phyloP scores from a whole-genome alignment of 2,888 invertebrate genomes.

The Myathropa florea region DNA sequence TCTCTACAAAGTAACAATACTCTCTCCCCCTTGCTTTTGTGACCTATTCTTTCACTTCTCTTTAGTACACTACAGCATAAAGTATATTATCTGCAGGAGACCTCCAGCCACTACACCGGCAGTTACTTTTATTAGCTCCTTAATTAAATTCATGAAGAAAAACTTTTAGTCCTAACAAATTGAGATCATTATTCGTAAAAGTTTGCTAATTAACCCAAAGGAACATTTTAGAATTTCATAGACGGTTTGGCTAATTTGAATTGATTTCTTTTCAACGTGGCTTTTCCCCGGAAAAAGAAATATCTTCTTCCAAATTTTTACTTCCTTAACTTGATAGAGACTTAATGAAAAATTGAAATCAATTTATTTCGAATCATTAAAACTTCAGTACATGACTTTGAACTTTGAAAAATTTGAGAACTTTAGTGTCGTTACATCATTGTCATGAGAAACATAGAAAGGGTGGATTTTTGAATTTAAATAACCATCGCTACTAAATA shows the following conservation, averaged over 20 bases:
- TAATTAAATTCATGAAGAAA: conserved; percentile 12
- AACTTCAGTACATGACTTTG: neutral
- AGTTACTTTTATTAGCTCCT: neutral
- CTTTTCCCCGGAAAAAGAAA: neutral
- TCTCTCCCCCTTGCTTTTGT: neutral
- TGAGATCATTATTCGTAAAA: conserved; percentile 10
- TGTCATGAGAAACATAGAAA: too few species aligned
- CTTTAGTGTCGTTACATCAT: too few species aligned
- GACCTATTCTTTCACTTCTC: neutral
- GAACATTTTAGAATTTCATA: neutral
- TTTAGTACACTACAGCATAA: neutral
- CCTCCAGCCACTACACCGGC: neutral
- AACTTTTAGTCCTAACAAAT: conserved; percentile 1
- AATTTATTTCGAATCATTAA: neutral
- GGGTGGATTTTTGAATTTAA: too few species aligned
- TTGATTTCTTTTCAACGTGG: neutral
- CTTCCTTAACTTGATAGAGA: neutral
- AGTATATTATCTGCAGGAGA: neutral
- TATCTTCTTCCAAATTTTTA: neutral
- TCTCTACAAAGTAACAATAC: neutral
- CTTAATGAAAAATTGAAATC: neutral
- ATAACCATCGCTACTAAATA: too few species aligned
- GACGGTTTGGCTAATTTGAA: neutral
- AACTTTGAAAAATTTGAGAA: neutral
- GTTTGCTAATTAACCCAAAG: conserved; percentile 9